Conservation (phyloP, 2,888 invertebrate genomes). For the Thereva unica region DNA sequence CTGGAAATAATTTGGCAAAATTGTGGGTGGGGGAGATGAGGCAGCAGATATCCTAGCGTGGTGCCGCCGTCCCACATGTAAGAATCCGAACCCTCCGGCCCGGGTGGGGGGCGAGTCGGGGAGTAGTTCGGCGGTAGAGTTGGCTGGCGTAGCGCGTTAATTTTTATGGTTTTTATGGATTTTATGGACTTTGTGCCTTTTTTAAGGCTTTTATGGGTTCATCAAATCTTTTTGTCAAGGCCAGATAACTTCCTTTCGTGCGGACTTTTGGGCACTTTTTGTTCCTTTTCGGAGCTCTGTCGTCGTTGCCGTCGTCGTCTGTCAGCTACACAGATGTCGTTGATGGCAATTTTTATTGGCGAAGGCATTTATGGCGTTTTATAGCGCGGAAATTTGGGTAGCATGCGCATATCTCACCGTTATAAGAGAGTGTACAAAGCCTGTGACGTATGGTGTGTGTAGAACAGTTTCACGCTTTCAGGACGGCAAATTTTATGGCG, state of each 20-base stretch:
- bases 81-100: too few species aligned
- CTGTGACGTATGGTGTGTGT: too few species aligned
- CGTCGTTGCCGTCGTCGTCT: conserved; percentile 2
- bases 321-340: too few species aligned
- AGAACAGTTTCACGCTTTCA: too few species aligned
- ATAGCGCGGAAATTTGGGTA: too few species aligned
- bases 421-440: too few species aligned
- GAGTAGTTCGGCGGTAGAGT: background rate
- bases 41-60: conserved; percentile 2
- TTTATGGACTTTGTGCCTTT: conserved; percentile 30
- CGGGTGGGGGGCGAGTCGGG: too few species aligned
- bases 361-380: too few species aligned
- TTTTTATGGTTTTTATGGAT: conserved; percentile 32
- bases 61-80: background rate
- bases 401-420: too few species aligned
- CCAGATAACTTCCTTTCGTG: background rate
- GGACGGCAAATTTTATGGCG: too few species aligned
- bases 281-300: conserved; percentile 15
- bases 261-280: conserved; percentile 22
- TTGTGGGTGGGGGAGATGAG: conserved; percentile 3
- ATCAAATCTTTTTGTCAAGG: conserved; percentile 27
- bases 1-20: conserved; percentile 31
- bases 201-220: conserved; percentile 28
- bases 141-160: conserved; percentile 22
- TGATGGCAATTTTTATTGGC: too few species aligned